These are phyloP conservation scores for Fringilla coelebs DNA, from an alignment of 2,797 vertebrate species.

Conservation along the genomic window DNA sequence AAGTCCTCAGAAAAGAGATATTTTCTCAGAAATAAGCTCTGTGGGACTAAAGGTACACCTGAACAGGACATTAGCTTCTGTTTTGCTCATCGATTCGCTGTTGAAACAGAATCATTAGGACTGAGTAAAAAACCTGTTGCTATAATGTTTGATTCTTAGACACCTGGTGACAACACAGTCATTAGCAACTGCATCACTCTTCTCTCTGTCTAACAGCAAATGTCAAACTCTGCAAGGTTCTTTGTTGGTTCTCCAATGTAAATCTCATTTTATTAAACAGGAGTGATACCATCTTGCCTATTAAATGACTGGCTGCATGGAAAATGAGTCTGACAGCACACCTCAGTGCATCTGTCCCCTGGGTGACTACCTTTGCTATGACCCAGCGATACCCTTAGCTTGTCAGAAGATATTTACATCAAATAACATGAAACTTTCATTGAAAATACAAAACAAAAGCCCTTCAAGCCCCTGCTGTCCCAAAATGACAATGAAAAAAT, in stretches of 20 bases:
- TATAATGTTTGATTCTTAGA: neutral
- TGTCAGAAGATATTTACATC: slow-evolving; percentile 48
- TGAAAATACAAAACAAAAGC: slow-evolving; percentile 17
- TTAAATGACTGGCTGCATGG: neutral
- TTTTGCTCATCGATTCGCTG: neutral
- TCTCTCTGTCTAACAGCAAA: neutral
- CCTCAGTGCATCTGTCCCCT: neutral
- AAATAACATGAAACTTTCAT: slow-evolving; percentile 11
- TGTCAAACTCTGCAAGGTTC: neutral
- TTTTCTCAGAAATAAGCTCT: neutral
- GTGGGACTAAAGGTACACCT: neutral
- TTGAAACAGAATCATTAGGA: neutral
- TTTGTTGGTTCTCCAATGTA: neutral
- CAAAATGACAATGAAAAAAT: slow-evolving; percentile 18
- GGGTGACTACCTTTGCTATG: slow-evolving; percentile 41
- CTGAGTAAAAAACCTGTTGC: neutral
- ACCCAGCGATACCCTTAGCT: neutral
- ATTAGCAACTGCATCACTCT: neutral
- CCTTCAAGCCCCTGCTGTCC: slow-evolving; percentile 9
- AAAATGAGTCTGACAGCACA: slow-evolving; percentile 4
- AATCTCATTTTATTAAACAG: neutral
- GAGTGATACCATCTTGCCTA: neutral
- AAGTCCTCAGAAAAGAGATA: neutral
- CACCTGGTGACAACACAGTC: neutral
- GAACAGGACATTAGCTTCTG: neutral